Conservation (phyloP, 2,113 vertebrate genomes). For the Tyto alba region DNA sequence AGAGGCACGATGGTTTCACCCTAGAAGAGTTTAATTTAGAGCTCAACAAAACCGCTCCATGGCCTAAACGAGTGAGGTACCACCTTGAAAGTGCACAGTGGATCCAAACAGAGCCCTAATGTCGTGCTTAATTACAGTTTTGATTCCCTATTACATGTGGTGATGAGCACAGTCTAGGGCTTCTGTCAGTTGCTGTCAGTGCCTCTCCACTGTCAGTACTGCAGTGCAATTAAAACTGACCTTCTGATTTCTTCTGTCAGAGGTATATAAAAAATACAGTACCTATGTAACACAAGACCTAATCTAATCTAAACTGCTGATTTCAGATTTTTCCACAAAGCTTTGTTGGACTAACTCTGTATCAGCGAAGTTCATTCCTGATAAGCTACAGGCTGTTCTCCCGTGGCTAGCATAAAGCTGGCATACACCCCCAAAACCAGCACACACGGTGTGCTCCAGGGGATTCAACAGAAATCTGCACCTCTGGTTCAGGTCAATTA, state of each 20-base stretch:
- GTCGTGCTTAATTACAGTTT: neutral
- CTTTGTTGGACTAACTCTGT: neutral
- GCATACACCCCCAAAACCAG: neutral
- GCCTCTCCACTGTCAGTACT: neutral
- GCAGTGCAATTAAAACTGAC: neutral
- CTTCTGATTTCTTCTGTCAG: neutral
- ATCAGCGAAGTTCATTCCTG: neutral
- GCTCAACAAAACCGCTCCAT: neutral
- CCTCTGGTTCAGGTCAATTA: neutral
- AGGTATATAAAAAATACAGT: neutral
- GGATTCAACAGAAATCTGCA: neutral
- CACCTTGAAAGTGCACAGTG: neutral
- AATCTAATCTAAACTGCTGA: neutral
- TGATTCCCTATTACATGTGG: neutral
- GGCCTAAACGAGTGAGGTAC: neutral
- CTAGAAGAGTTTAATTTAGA: neutral
- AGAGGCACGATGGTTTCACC: neutral
- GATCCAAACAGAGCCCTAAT: neutral
- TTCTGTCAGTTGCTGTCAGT: neutral
- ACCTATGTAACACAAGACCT: neutral
- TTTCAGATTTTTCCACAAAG: neutral
- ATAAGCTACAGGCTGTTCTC: neutral
- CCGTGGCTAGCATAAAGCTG: neutral
- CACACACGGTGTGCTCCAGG: fast-evolving
- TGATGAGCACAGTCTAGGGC: neutral